These are phyloP conservation scores for Orthosia gothica DNA, from an alignment of 2,888 invertebrate genomes.

Conservation along the genomic window DNA sequence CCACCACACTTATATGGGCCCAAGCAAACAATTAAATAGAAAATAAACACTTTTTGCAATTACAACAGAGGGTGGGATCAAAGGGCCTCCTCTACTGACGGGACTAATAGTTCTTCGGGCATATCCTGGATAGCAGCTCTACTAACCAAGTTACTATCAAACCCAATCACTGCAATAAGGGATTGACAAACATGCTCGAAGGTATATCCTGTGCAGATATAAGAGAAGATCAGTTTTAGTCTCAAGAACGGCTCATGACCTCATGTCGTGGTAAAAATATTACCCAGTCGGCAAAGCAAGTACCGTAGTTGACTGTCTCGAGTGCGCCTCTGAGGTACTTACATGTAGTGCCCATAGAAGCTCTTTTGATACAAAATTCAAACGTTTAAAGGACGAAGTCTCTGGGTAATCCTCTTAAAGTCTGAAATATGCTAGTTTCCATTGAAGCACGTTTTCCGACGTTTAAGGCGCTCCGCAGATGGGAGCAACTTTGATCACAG, in stretches of 20 bases:
- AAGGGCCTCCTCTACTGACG: not conserved
- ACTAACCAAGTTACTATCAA: no score
- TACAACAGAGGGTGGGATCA: not conserved
- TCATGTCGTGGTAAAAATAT: constrained; percentile 1
- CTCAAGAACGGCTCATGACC: not conserved
- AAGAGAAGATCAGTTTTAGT: not conserved
- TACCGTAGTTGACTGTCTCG: not conserved
- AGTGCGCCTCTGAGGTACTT: constrained; percentile 12
- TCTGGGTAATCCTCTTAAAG: constrained; percentile 32
- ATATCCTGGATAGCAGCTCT: no score
- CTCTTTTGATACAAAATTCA: constrained; percentile 28
- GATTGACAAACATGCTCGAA: not conserved
- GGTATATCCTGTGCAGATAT: not conserved
- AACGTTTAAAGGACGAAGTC: constrained; percentile 14
- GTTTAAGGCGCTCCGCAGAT: constrained; percentile 9
- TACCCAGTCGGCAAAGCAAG: not conserved
- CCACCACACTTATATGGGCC: no score
- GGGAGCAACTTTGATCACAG: no score
- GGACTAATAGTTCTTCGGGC: not conserved
- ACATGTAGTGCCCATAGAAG: not conserved
- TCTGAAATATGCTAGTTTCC: constrained; percentile 37
- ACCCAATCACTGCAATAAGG: no score
- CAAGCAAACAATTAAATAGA: no score
- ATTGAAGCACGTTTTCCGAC: constrained; percentile 32
- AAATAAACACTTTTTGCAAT: no score